Base-by-base conservation (phyloP, 1,140 invertebrate species). In the Drosophila tsacasi region DNA sequence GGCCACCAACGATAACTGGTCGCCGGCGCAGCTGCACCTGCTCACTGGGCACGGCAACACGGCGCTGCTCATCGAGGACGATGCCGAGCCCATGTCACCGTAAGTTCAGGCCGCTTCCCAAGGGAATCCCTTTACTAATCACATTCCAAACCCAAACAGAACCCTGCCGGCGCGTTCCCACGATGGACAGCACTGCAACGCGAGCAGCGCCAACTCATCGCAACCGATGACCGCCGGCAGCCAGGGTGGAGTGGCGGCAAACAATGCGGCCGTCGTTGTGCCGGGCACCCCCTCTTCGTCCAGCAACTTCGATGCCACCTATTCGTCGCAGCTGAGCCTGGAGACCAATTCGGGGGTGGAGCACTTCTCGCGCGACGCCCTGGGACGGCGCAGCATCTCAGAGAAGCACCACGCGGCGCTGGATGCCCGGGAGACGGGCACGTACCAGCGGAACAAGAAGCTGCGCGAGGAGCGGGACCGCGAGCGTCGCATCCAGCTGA, bases 361-460 rank as follows among this genome's bases (percentile, higher is more conserved):
- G 81, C 95, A 95, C 54, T 97, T 97, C 91, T 95, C 96, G 25
- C 94, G 98, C 40, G 98, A 99, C 93, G 98, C 98, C 10, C 95
- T 99, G 75, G 98, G 98, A 0, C 94, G 98, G 27, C 97, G 99
- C 93, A 99, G 98, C 93, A 99, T 99, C 96, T 99, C 98, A 1
- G 98, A 99, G 93, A 99, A 99, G 93, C 94, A 98, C 50, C 98
- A 99, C 93, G 98, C 98, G 1, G 97, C 98, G 13, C 93, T 98
- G 39, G 98, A 99, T 94, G 98, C 98, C n/a, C 97, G 97, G 93
- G 96, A 95, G 83, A 99, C 98, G 2, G 98, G 98, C 90, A 99
- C 98, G 6, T 99, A 99, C 93, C 97, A 99, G 93, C 95, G 97
- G 76, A 98, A 97, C 78, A 99, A 99, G 94, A 97, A 98, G 91